Evolutionary conservation across 2,113 vertebrate species (phyloP).

Genomic region (Struthidea cinerea): DNA sequence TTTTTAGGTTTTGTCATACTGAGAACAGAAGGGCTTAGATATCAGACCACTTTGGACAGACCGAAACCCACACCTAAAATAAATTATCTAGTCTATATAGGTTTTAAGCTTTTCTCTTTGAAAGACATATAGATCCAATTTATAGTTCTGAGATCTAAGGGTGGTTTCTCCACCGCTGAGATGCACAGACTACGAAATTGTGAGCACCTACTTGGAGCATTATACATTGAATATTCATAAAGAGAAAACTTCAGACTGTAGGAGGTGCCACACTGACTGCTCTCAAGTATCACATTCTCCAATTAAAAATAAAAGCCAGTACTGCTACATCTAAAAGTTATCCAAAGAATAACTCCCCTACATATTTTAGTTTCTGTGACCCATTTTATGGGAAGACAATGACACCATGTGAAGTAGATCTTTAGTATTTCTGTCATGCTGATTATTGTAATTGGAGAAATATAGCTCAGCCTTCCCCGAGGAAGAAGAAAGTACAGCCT

Average conservation of each 20-base stretch:
- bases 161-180: neutral
- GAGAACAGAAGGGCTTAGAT: neutral
- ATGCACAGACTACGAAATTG: neutral
- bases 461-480: conserved; percentile 25
- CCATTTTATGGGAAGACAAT: conserved; percentile 42
- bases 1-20: neutral
- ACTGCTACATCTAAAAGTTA: neutral
- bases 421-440: conserved; percentile 55
- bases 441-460: conserved; percentile 59
- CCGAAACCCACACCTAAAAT: neutral
- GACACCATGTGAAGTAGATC: conserved; percentile 11
- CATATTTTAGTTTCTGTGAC: conserved; percentile 20
- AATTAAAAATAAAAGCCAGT: conserved; percentile 20
- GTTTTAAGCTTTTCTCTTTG: neutral
- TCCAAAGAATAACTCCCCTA: neutral
- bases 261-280: neutral
- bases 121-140: neutral
- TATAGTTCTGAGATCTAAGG: neutral
- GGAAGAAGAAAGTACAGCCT: conserved; percentile 38
- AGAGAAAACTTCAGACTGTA: neutral
- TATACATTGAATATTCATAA: neutral
- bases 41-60: neutral
- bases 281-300: neutral
- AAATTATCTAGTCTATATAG: neutral
- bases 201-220: neutral